Evolutionary conservation across 2,797 vertebrate species (phyloP), one percentile per base, ranked within the genome.

Genomic region (Acestrorhynchus altus): DNA sequence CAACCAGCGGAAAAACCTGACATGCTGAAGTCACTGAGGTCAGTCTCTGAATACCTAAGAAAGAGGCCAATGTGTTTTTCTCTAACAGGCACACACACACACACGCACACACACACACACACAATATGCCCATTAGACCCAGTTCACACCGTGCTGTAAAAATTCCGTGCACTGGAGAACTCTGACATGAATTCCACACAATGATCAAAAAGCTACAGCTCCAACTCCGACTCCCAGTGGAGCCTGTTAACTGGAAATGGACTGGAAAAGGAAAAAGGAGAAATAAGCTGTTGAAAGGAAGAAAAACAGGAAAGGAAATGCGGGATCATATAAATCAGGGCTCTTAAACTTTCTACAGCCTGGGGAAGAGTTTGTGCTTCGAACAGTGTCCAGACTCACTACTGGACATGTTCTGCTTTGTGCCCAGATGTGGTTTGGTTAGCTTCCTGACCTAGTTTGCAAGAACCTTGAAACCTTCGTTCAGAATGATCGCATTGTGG

Each of bases 121-220:
- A 46, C 22, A 64, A 20, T 22, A 20, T 63, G 24, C 1, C 1
- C 16, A 39, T 78, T 22, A 74, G 52, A 18, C 63, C 16, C 12
- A n/a, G 22, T 31, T 52, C 26, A 65, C 81, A 78, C 20, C 26
- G 31, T 26, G 49, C 51, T 71, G 78, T 52, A 24, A 77, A n/a
- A 51, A 80, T 83, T 77, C 40, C 78, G 75, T 75, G 51, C 60
- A 31, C n/a, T 56, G 39, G 67, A 35, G 57, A 59, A 40, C 35
- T 66, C 26, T 66, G 31, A 71, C 66, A 18, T 54, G 24, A 74
- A 26, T 31, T 61, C 35, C 11, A 26, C 54, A 5, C 54, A 69
- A n/a, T 9, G n/a, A 28, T 51, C 60, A 71, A 44, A 59, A 59
- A 28, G 56, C 56, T 59, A 16, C 13, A 59, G 31, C 26, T 39